phyloP scores from a whole-genome alignment of 2,113 vertebrate genomes.

The Oreochromis tanganicae region DNA sequence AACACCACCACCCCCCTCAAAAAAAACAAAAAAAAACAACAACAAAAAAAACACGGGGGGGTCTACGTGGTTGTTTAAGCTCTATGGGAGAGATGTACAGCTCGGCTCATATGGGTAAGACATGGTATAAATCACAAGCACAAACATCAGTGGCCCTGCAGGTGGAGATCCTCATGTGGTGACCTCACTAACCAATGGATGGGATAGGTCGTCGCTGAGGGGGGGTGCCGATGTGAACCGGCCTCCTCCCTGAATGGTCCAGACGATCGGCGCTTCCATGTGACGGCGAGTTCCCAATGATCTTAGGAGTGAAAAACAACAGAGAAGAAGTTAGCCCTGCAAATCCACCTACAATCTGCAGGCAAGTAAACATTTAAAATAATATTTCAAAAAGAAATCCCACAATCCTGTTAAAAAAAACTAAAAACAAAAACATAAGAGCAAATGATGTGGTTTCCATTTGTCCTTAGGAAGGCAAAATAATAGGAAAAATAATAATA shows the following conservation, averaged over 20 bases:
- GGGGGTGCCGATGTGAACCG: slow-evolving; percentile 73
- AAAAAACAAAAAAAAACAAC: background rate
- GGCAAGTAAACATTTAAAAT: background rate
- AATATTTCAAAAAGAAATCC: background rate
- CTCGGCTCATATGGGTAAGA: slow-evolving; percentile 56
- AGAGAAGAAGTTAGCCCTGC: slow-evolving; percentile 29
- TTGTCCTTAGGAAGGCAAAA: slow-evolving; percentile 64
- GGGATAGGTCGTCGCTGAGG: slow-evolving; percentile 81
- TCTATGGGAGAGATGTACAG: slow-evolving; percentile 61
- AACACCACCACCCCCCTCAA: slow-evolving; percentile 26
- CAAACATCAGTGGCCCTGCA: slow-evolving; percentile 64
- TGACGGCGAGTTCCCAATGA: slow-evolving; percentile 85
- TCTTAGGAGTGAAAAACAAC: slow-evolving; percentile 77
- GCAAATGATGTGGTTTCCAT: slow-evolving; percentile 60
- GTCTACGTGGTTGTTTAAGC: slow-evolving; percentile 41
- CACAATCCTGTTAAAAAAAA: slow-evolving; percentile 57
- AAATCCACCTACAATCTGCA: background rate
- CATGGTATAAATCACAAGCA: slow-evolving; percentile 54
- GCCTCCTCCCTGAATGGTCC: slow-evolving; percentile 80
- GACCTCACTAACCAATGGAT: slow-evolving; percentile 89
- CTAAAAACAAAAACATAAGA: slow-evolving; percentile 58
- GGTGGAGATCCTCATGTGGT: slow-evolving; percentile 46
- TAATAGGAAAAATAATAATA: slow-evolving; percentile 30
- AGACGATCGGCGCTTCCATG: slow-evolving; percentile 78
- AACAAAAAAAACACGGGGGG: background rate